Conservation (phyloP, 2,113 vertebrate species). For the human (Homo sapiens) region GRCh38 chr9:123822501-123823000, state of each 20-base stretch:
- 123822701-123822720: background rate
- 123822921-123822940: background rate
- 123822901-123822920: background rate
- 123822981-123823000: background rate
- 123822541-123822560: constrained; percentile 6
- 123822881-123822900: constrained; percentile 26
- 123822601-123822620: background rate
- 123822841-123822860: background rate
- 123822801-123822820: constrained; percentile 15
- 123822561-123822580: background rate
- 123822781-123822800: background rate
- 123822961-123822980: constrained; percentile 8
- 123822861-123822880: background rate
- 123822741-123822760: background rate
- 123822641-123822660: background rate
- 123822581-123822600: background rate
- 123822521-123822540: background rate
- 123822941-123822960: background rate
- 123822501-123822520: background rate
- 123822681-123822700: background rate
- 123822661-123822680: background rate
- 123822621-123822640: background rate
- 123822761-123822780: constrained; percentile 31
- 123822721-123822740: background rate
- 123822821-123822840: constrained; percentile 29